Percentiles rank a stretch among this genome's conserved stretches.
Conservation (phyloP, 2,888 invertebrate species). For the Spicauda simplicius region DNA sequence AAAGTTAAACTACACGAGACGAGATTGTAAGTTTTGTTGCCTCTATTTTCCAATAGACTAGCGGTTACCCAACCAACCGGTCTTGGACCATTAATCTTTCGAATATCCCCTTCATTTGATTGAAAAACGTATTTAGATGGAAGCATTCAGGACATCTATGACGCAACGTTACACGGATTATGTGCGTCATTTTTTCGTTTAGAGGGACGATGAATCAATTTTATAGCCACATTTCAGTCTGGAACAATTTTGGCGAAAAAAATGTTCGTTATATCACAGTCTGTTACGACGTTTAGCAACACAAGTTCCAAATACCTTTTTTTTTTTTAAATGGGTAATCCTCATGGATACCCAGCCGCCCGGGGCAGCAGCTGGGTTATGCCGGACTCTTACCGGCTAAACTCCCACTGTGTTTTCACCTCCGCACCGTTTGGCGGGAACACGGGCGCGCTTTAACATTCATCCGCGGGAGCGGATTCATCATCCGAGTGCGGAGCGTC, state of each 20-base stretch:
- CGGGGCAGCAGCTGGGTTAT: no score
- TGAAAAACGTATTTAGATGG: constrained; percentile 27
- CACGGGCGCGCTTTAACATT: no score
- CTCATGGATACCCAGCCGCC: no score
- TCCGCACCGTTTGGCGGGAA: no score
- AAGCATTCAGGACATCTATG: constrained; percentile 11
- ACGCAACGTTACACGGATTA: constrained; percentile 14
- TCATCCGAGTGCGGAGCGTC: no score
- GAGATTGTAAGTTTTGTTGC: constrained; percentile 12
- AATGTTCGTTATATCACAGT: not conserved
- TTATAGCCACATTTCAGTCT: constrained; percentile 26
- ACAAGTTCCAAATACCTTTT: not conserved
- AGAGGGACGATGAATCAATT: constrained; percentile 29
- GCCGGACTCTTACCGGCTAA: no score
- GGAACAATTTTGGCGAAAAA: constrained; percentile 10
- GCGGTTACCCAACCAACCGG: not conserved
- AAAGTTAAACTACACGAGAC: constrained; percentile 7
- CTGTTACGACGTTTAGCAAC: constrained; percentile 5
- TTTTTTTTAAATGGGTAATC: no score
- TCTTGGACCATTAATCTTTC: constrained; percentile 13
- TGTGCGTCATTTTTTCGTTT: constrained; percentile 21
- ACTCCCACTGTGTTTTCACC: no score
- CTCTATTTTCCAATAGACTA: constrained; percentile 21
- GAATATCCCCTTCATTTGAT: constrained; percentile 20
- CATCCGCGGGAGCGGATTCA: no score